A percentile compares a stretch with the other conserved stretches of the same genome.
Conservation (phyloP, 2,113 vertebrate species). For the Lamprotornis superbus region DNA sequence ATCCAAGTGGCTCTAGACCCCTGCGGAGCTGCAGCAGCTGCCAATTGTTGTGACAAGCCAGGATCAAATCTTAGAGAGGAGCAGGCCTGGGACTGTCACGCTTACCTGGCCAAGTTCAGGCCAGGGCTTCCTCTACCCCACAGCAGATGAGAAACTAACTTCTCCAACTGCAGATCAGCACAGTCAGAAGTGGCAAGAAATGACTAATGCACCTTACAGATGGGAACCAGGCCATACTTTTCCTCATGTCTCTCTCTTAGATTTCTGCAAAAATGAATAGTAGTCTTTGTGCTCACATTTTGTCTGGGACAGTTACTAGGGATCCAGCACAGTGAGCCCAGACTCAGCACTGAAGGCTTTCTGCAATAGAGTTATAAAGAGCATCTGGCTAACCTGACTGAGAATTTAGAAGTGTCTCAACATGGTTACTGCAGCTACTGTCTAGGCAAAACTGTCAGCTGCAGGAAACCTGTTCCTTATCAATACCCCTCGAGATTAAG, state of each 20-base stretch:
- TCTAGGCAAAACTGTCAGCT: background rate
- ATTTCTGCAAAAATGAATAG: background rate
- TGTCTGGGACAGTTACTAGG: background rate
- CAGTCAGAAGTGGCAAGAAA: background rate
- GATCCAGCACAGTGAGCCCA: background rate
- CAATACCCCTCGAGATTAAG: background rate
- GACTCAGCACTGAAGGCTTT: background rate
- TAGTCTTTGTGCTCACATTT: background rate
- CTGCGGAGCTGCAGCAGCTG: background rate
- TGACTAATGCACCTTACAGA: background rate
- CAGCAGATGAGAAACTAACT: background rate
- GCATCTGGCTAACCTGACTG: background rate
- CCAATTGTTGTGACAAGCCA: background rate
- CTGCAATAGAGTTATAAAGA: background rate
- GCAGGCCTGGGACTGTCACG: background rate
- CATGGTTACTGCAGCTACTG: background rate
- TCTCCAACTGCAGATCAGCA: background rate
- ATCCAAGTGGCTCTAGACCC: conserved; percentile 27
- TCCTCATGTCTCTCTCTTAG: background rate
- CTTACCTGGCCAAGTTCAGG: background rate
- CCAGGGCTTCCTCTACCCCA: background rate
- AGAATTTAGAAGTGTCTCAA: background rate
- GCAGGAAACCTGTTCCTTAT: background rate
- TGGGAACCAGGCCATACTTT: background rate
- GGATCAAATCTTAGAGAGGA: background rate